Conservation (phyloP, 1,140 invertebrate genomes). For the Drosophila orosa region DNA sequence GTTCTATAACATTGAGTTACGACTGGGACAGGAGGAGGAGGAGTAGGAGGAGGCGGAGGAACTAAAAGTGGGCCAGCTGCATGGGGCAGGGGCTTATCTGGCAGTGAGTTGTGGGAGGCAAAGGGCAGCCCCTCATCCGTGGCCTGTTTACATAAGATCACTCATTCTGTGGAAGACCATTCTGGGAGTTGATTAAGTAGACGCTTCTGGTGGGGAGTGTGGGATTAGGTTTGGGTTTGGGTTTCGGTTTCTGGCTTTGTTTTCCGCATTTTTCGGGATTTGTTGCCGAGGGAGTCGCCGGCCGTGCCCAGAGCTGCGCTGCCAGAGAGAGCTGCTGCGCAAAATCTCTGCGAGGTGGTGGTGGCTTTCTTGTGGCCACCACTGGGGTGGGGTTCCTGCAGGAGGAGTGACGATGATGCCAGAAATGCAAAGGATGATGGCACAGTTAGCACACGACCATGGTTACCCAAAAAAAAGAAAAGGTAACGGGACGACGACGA, state of each 20-base stretch:
- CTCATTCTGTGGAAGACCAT: conserved; percentile 30
- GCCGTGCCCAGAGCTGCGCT: conserved; percentile 30
- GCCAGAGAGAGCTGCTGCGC: conserved; percentile 32
- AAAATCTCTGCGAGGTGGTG: conserved; percentile 40
- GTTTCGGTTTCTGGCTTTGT: conserved; percentile 14
- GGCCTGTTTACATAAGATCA: conserved; percentile 51
- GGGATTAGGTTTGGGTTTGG: conserved; percentile 2
- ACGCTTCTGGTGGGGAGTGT: conserved; percentile 13
- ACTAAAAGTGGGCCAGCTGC: conserved; percentile 56
- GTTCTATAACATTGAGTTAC: conserved; percentile 47
- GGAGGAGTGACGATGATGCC: conserved; percentile 26
- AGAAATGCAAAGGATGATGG: conserved; percentile 41
- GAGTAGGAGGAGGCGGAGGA: not conserved
- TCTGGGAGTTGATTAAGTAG: conserved; percentile 37
- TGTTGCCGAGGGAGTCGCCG: conserved; percentile 45
- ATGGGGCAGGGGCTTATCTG: conserved; percentile 33
- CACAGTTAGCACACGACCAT: conserved; percentile 73
- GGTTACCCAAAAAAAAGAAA: conserved; percentile 63
- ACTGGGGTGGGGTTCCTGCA: conserved; percentile 16
- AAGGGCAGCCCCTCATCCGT: conserved; percentile 22
- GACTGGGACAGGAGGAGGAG: conserved; percentile 3
- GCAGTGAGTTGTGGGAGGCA: conserved; percentile 33
- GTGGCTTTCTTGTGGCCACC: conserved; percentile 19
- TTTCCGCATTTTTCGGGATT: conserved; percentile 23
- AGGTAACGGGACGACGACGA: conserved; percentile 21